phyloP scores from a whole-genome alignment of 2,888 invertebrate species.

The Lacanobia wlatinum region DNA sequence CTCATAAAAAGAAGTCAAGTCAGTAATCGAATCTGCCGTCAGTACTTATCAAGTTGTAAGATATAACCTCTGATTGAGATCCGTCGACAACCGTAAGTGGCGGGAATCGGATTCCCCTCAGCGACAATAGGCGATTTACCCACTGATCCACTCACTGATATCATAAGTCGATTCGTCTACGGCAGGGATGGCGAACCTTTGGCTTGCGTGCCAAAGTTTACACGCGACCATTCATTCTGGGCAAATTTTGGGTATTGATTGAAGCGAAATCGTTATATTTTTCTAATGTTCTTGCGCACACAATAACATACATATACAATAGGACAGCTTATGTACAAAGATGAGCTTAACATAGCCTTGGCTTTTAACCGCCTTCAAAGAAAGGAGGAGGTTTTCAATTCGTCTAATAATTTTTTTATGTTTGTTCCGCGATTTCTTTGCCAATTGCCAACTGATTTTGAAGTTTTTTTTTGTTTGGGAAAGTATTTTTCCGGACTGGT shows the following conservation, averaged over 20 bases:
- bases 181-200: conserved; percentile 26
- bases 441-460: no score
- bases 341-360: no score
- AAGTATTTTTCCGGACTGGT: no score
- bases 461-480: no score
- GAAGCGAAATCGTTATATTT: not conserved
- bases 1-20: conserved; percentile 33
- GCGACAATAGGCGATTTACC: conserved; percentile 62
- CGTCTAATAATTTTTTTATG: no score
- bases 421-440: no score
- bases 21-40: conserved; percentile 52
- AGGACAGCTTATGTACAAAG: no score
- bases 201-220: conserved; percentile 2
- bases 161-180: conserved; percentile 62
- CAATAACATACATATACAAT: no score
- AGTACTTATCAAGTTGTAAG: conserved; percentile 64
- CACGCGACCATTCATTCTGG: no score
- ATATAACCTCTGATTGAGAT: conserved; percentile 68
- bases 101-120: conserved; percentile 62
- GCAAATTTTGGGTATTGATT: not conserved
- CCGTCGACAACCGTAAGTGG: conserved; percentile 62
- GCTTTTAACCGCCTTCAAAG: no score
- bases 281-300: no score
- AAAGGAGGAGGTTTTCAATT: no score
- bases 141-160: conserved; percentile 64